These are phyloP conservation scores for Colinus virginianus DNA, from an alignment of 2,113 vertebrate genomes.

Conservation along the genomic window DNA sequence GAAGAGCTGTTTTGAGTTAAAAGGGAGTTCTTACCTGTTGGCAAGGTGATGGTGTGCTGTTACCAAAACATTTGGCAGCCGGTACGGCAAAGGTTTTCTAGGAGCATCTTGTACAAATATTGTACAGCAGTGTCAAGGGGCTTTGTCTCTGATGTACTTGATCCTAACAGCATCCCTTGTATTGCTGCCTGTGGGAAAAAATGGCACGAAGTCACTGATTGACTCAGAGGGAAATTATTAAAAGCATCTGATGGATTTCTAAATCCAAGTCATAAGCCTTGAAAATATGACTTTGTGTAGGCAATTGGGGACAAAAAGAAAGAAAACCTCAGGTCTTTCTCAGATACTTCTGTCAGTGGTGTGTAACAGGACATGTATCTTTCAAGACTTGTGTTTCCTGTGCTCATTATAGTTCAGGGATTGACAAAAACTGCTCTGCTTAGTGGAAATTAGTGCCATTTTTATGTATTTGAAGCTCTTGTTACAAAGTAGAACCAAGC, in stretches of 20 bases:
- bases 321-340: neutral
- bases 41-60: neutral
- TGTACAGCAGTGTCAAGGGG: neutral
- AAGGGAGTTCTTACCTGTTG: neutral
- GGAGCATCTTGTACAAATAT: neutral
- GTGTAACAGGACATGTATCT: neutral
- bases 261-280: neutral
- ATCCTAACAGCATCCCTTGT: neutral
- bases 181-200: neutral
- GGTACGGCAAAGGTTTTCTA: neutral
- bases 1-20: neutral
- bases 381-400: neutral
- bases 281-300: neutral
- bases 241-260: neutral
- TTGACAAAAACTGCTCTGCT: neutral
- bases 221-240: neutral
- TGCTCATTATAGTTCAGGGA: neutral
- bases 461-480: neutral
- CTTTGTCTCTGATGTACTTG: neutral
- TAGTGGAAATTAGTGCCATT: neutral
- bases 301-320: neutral
- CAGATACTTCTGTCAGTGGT: neutral
- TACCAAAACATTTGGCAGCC: neutral
- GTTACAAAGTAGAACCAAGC: neutral
- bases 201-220: neutral